phyloP scores from a whole-genome alignment of 1,140 invertebrate species.

The Drosophila parabipectinata region DNA sequence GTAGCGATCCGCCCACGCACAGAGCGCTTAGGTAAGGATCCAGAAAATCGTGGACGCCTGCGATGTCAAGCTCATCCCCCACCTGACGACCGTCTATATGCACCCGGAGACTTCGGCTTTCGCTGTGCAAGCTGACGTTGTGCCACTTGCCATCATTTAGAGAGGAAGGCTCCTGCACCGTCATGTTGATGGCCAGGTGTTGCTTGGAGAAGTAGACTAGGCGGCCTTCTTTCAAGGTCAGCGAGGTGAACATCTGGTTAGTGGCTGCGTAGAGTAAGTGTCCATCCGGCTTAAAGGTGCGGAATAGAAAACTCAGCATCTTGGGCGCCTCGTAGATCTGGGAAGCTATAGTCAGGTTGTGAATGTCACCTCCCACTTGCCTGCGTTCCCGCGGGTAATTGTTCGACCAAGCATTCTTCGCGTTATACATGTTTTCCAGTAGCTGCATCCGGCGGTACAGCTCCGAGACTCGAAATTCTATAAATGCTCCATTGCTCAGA shows the following conservation, averaged over 20 bases:
- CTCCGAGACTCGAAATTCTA: slow-evolving; percentile 93
- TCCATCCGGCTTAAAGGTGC: slow-evolving; percentile 90
- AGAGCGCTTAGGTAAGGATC: slow-evolving; percentile 94
- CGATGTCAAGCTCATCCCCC: slow-evolving; percentile 93
- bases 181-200: slow-evolving; percentile 92
- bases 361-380: slow-evolving; percentile 14
- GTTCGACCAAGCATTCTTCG: slow-evolving; percentile 88
- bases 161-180: slow-evolving; percentile 85
- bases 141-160: slow-evolving; percentile 94
- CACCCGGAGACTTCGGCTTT: slow-evolving; percentile 89
- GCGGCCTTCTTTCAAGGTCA: slow-evolving; percentile 90
- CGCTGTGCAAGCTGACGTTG: slow-evolving; percentile 90
- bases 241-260: slow-evolving; percentile 93
- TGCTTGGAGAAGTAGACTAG: slow-evolving; percentile 91
- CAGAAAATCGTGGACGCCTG: slow-evolving; percentile 94
- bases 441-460: slow-evolving; percentile 94
- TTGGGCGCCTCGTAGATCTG: slow-evolving; percentile 86
- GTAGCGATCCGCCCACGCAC: slow-evolving; percentile 88
- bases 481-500: slow-evolving; percentile 89
- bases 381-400: slow-evolving; percentile 32
- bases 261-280: slow-evolving; percentile 92
- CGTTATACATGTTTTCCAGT: slow-evolving; percentile 90
- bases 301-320: slow-evolving; percentile 91
- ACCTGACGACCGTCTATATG: slow-evolving; percentile 89
- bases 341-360: slow-evolving; percentile 58